These are phyloP conservation scores for Hemicordylus capensis DNA, from an alignment of 2,113 vertebrate genomes.

Conservation along the genomic window DNA sequence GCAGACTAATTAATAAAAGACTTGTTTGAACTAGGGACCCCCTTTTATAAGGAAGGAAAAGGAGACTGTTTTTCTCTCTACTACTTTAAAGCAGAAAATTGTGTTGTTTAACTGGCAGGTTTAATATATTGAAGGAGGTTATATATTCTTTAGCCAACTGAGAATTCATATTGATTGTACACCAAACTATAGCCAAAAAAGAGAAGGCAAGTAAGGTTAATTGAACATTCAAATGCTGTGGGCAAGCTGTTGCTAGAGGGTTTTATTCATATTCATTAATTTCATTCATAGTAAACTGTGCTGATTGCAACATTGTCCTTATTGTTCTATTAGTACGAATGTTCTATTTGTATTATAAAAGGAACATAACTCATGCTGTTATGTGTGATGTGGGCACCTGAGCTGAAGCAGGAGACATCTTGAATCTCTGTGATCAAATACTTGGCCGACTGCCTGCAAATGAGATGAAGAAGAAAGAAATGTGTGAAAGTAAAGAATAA, in stretches of 20 bases:
- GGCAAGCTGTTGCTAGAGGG: not conserved
- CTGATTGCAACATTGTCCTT: not conserved
- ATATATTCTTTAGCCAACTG: not conserved
- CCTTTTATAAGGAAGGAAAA: slow-evolving; percentile 34
- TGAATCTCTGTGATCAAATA: not conserved
- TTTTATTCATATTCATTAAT: not conserved
- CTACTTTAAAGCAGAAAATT: slow-evolving; percentile 47
- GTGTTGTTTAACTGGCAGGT: not conserved
- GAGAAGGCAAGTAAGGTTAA: not conserved
- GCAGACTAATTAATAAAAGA: slow-evolving; percentile 63
- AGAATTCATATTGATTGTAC: not conserved
- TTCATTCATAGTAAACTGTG: not conserved
- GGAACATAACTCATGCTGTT: not conserved
- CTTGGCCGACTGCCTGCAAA: not conserved
- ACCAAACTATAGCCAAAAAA: not conserved
- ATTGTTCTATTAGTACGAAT: not conserved
- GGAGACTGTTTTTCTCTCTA: slow-evolving; percentile 15
- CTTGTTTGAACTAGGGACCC: slow-evolving; percentile 49
- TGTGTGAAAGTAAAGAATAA: not conserved
- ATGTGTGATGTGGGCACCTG: not conserved
- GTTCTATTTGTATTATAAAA: no score
- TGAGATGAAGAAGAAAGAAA: not conserved
- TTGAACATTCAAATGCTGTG: not conserved
- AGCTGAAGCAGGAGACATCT: not conserved
- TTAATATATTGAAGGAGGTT: not conserved